Conservation (phyloP, 2,113 vertebrate genomes). For the Caranx ignobilis region DNA sequence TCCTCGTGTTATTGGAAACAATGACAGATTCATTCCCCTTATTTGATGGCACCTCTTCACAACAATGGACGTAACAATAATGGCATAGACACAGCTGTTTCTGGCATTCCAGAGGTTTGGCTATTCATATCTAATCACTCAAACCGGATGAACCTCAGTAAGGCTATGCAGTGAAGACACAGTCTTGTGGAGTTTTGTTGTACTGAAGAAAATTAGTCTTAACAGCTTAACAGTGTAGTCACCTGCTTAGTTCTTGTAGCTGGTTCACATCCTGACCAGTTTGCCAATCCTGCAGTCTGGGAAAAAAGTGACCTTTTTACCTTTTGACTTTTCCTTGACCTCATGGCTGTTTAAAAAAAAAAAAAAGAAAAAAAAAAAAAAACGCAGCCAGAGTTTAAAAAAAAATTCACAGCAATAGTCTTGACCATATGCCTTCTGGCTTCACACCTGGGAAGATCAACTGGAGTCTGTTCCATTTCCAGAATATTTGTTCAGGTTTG, state of each 20-base stretch:
- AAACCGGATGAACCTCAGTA: conserved; percentile 75
- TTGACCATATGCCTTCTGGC: conserved; percentile 49
- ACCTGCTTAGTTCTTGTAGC: conserved; percentile 59
- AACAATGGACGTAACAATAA: conserved; percentile 40
- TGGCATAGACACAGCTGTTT: conserved; percentile 46
- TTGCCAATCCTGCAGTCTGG: conserved; percentile 51
- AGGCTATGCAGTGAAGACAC: conserved; percentile 72
- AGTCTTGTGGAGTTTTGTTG: conserved; percentile 36
- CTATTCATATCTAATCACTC: conserved; percentile 58
- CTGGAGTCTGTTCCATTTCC: conserved; percentile 59
- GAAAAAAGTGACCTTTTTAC: conserved; percentile 59
- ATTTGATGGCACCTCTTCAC: conserved; percentile 65
- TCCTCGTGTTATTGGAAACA: conserved; percentile 69
- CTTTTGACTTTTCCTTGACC: conserved; percentile 57
- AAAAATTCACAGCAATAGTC: conserved; percentile 78
- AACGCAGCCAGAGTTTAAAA: conserved; percentile 39
- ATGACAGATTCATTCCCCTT: conserved; percentile 69
- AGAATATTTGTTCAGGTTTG: conserved; percentile 61
- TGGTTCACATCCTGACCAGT: conserved; percentile 57
- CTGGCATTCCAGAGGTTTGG: conserved; percentile 63
- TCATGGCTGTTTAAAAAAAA: conserved; percentile 36
- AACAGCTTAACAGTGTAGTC: conserved; percentile 55
- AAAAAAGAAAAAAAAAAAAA: not conserved
- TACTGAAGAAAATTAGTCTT: conserved; percentile 52
- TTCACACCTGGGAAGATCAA: conserved; percentile 60